Evolutionary conservation across 2,888 invertebrate species (phyloP), one percentile per base, ranked within the genome.

Genomic region (Oeneis ivallda): DNA sequence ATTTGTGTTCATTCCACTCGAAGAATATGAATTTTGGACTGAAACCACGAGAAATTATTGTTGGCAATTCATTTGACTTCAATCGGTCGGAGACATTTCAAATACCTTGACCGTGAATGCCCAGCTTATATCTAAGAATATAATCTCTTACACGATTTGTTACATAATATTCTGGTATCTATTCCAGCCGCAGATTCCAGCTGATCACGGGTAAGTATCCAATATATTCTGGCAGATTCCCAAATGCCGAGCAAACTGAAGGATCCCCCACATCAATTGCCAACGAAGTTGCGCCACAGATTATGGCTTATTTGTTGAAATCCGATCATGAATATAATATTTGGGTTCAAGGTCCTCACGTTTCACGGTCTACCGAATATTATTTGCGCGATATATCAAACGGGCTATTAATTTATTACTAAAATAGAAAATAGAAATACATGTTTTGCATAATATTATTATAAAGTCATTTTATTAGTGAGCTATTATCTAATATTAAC

Each of bases 281-380:
- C 37, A 37, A n/a, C 37, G 37, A 15, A 47, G 17, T 47, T 17
- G 9, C 15, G 9, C 19, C 7, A 19, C 8, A 8, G 19, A 56
- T 56, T 56, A 56, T 41, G 56, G 39, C 19, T 56, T 41, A 56
- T 56, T 41, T 39, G 56, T 39, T 17, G 39, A 19, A 37, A 4
- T 9, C 19, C 41, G 56, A 56, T 41, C 41, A 41, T 41, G 41
- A 56, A 56, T 56, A 41, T 41, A 15, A 54, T 54, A 19, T 17
- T 1, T 19, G 19, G 13, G 56, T 56, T 41, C 39, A 56, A 56
- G 56, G 19, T 34, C 53, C 47, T 10, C 8, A 34, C 9, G 39
- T 15, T 54, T 56, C 56, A 19, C 19, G 56, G 41, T 56, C 19
- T 39, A 13, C 13, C 15, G 2, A 41, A 7, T 17, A 5, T 39